These are phyloP conservation scores for Hirtodrosophila confusa DNA, from an alignment of 2,888 invertebrate species.

Conservation along the genomic window DNA sequence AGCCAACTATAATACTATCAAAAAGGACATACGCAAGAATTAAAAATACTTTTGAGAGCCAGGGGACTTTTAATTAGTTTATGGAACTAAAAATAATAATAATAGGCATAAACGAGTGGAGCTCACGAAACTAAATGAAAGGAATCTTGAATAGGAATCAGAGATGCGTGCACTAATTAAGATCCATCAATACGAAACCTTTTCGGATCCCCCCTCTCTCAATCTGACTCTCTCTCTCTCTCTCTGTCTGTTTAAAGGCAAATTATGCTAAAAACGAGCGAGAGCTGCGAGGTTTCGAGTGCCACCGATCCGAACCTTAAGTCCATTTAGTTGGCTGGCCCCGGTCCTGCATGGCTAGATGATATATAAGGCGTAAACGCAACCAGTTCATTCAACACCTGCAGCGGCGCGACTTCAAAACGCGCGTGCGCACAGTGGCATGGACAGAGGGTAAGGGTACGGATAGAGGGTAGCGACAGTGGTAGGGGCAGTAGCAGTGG, in stretches of 20 bases:
- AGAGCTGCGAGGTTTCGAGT: constrained; percentile 17
- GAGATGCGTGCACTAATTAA: constrained; percentile 52
- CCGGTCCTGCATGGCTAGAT: constrained; percentile 39
- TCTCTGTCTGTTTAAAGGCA: constrained; percentile 25
- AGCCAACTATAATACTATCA: no score
- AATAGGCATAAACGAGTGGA: neutral
- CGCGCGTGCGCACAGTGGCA: constrained; percentile 62
- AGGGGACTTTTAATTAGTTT: neutral
- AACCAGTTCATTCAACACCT: constrained; percentile 78
- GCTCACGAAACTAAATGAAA: neutral
- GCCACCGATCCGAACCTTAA: constrained; percentile 6
- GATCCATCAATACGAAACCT: constrained; percentile 46
- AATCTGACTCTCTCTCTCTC: neutral
- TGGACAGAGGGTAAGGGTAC: neutral
- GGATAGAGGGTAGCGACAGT: no score
- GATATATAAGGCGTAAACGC: constrained; percentile 63
- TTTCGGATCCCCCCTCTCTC: constrained; percentile 3
- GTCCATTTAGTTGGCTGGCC: constrained; percentile 27
- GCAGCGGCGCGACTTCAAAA: constrained; percentile 59
- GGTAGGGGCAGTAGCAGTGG: constrained; percentile 1
- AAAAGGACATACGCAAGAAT: no score
- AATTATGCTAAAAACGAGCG: constrained; percentile 44
- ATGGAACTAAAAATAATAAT: neutral
- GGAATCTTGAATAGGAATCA: constrained; percentile 25
- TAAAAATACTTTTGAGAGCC: neutral